Base-by-base conservation (phyloP, 2,113 vertebrate genomes). In the Colaptes auratus region DNA sequence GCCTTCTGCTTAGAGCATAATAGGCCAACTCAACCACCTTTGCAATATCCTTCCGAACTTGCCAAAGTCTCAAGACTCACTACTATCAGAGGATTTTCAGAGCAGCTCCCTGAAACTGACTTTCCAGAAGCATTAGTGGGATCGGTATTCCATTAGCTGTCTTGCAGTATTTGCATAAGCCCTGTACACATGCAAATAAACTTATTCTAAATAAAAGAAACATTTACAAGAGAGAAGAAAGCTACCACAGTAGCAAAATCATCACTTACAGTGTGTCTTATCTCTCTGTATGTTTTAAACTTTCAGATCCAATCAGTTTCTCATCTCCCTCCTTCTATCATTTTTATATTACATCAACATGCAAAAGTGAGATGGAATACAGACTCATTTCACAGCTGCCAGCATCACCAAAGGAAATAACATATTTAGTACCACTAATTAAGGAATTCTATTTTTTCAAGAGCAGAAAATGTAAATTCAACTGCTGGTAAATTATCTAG, bases 141-240 rank as follows among this genome's bases (percentile, higher is more conserved):
- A 69, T 24, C 12, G 52, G 36, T 8, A 28, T 21, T 0, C 1
- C 7, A 12, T 18, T 6, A 69, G 2, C 13, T 69, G 35, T 31
- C 52, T 1, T 28, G 28, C 10, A 69, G 3, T 10, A 15, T 36
- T 60, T 60, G 11, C 28, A 30, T 48, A 67, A 19, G 13, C 12
- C 33, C 8, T 35, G 27, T 5, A 36, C 1, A 1, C 6, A 30
- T 9, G 10, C 19, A 65, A 69, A 73, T 0, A 53, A n/a, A 4
- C 21, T 65, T 59, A 63, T 12, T 18, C 7, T 19, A 46, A 33
- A 7, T 72, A 31, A 74, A 3, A 63, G 5, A 64, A 11, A 79
- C 4, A 9, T 18, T 55, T 86, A 33, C 18, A 48, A 6, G 13
- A 53, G 8, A 73, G 6, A 3, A 61, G 9, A 87, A 58, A 74